Evolutionary conservation across 2,797 vertebrate species (phyloP).

Genomic region (Ctenopoma multispine): DNA sequence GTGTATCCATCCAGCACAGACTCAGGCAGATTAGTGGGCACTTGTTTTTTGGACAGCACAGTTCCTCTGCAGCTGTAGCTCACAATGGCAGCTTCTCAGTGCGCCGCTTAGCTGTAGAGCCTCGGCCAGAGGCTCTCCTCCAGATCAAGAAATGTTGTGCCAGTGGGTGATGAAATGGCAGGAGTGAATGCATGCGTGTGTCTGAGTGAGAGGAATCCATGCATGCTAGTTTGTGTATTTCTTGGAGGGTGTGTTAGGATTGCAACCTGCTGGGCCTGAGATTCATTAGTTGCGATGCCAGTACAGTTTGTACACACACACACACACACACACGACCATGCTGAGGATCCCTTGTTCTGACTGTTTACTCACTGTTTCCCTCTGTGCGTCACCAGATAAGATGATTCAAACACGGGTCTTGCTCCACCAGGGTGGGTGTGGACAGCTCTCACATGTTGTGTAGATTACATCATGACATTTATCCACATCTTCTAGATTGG

Average conservation of each 20-base stretch:
- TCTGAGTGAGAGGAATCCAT: neutral
- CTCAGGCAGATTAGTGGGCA: slow-evolving; percentile 36
- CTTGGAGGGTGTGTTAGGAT: slow-evolving; percentile 14
- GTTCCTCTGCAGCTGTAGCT: slow-evolving; percentile 42
- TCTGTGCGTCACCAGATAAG: slow-evolving; percentile 42
- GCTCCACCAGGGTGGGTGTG: neutral
- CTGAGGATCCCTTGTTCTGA: slow-evolving; percentile 11
- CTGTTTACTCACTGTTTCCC: slow-evolving; percentile 35
- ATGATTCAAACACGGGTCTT: slow-evolving; percentile 37
- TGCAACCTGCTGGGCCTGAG: slow-evolving; percentile 25
- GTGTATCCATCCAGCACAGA: slow-evolving; percentile 14
- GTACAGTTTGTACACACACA: neutral
- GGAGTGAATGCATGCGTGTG: neutral
- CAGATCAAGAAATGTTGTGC: slow-evolving; percentile 8
- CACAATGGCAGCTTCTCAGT: slow-evolving; percentile 8
- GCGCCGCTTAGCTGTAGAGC: slow-evolving; percentile 18
- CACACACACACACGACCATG: slow-evolving; percentile 24
- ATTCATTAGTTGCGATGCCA: slow-evolving; percentile 25
- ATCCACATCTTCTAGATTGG: no score
- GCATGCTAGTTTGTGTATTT: slow-evolving; percentile 15
- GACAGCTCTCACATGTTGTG: neutral
- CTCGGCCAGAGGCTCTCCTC: neutral
- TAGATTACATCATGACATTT: slow-evolving; percentile 25
- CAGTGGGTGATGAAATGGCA: slow-evolving; percentile 30
- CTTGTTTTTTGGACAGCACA: slow-evolving; percentile 23